A percentile compares a stretch with the other conserved stretches of the same genome.
Evolutionary conservation across 2,797 vertebrate genomes (phyloP).

Genomic region (Onychomys torridus): DNA sequence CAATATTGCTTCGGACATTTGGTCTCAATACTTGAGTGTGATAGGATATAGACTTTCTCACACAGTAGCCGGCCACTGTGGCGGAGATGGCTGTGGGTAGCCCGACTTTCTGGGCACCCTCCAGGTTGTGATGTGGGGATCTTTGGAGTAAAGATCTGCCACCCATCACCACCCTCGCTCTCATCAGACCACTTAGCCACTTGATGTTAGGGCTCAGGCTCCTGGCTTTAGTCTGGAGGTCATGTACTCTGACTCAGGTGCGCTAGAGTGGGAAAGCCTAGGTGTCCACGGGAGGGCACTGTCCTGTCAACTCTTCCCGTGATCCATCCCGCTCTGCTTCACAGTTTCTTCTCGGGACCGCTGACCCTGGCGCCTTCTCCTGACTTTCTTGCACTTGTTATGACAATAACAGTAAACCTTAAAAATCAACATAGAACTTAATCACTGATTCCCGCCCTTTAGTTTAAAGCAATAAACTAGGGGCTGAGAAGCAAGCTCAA

Average conservation of each 20-base stretch:
- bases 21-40: background rate
- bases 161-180: background rate
- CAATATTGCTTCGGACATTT: background rate
- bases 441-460: background rate
- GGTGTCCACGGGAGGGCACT: background rate
- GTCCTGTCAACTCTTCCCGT: fast-evolving
- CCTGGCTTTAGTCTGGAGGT: background rate
- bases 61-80: background rate
- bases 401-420: background rate
- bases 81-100: background rate
- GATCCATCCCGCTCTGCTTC: background rate
- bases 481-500: background rate
- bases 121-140: background rate
- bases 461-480: background rate
- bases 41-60: background rate
- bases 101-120: fast-evolving
- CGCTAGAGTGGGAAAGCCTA: background rate
- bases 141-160: fast-evolving
- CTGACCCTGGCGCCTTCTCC: background rate
- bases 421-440: background rate
- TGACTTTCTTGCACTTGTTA: background rate
- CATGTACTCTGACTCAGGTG: background rate
- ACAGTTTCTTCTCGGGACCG: background rate
- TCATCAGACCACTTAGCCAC: background rate
- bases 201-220: background rate